Evolutionary conservation across 2,797 vertebrate genomes (phyloP), one percentile per base, ranked within the genome.

Genomic region (Gouania willdenowi): DNA sequence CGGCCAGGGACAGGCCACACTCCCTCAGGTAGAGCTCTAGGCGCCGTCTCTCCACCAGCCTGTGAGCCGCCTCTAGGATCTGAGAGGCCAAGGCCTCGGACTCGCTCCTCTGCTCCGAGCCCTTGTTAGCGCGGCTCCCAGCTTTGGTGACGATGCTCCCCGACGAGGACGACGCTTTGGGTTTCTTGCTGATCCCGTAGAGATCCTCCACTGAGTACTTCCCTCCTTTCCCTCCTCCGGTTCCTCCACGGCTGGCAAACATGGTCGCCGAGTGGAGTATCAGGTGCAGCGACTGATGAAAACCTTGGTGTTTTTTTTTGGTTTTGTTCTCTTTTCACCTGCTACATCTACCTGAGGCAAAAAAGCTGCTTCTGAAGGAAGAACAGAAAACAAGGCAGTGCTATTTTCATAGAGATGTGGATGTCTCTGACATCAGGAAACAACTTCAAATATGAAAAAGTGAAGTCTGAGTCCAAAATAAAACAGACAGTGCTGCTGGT

Each of bases 151-250:
- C 62, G 0, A 77, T 71, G 15, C 60, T 68, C 45, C 58, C 73
- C 0, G 78, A 70, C 23, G 80, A 81, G 26, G 81, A 72, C 0
- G 81, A 81, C 0, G 83, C 73, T 51, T 89, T 91, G 27, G 84
- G 77, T 61, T 91, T 91, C 79, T 91, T 92, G 24, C 79, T 88
- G 76, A 90, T 75, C 62, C 90, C 89, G 15, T 91, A 92, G 8
- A 92, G 74, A 26, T 92, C 91, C 33, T 93, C 90, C 46, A 90
- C 85, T 0, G 87, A 90, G 64, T 88, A 88, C 62, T 90, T 90
- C 1, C 86, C 88, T 8, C 85, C 87, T 27, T 88, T 89, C 0
- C 80, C 87, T 20, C 85, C 76, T 26, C 82, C 80, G 1, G 32
- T 63, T 3, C 49, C 85, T 18, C 67, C 85, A 8, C 69, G 86